phyloP scores from a whole-genome alignment of 2,797 vertebrate species.

The Urocyon cinereoargenteus region DNA sequence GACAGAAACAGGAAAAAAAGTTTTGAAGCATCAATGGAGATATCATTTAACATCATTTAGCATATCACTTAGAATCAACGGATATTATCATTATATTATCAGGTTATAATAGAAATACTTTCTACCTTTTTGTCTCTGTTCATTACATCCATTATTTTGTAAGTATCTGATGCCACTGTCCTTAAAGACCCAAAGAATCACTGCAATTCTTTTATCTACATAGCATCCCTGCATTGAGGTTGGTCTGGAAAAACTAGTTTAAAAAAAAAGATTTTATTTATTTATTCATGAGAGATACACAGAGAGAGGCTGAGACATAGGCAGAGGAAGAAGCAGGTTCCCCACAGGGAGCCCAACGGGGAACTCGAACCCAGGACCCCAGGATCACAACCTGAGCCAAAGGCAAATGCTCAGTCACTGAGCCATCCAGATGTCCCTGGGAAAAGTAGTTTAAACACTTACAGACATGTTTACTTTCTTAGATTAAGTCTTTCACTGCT shows the following conservation, averaged over 20 bases:
- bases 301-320: no score
- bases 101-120: not conserved
- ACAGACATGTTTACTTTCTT: conserved; percentile 7
- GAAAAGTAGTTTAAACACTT: not conserved
- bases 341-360: no score
- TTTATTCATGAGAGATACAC: no score
- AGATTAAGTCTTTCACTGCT: conserved; percentile 25
- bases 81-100: conserved; percentile 39
- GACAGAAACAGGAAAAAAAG: not conserved
- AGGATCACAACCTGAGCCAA: no score
- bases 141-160: not conserved
- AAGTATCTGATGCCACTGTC: not conserved
- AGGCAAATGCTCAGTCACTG: no score
- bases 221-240: not conserved
- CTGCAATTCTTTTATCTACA: not conserved
- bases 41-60: no score
- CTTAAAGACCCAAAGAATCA: conserved; percentile 13
- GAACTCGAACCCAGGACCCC: no score
- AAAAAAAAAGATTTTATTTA: no score
- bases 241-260: not conserved
- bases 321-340: no score
- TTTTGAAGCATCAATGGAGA: not conserved
- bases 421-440: no score
- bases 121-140: not conserved
- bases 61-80: not conserved